Percentiles rank a stretch among this genome's conserved stretches.
These are phyloP conservation scores for Colletes collaris DNA, from an alignment of 2,888 invertebrate species.

Conservation along the genomic window DNA sequence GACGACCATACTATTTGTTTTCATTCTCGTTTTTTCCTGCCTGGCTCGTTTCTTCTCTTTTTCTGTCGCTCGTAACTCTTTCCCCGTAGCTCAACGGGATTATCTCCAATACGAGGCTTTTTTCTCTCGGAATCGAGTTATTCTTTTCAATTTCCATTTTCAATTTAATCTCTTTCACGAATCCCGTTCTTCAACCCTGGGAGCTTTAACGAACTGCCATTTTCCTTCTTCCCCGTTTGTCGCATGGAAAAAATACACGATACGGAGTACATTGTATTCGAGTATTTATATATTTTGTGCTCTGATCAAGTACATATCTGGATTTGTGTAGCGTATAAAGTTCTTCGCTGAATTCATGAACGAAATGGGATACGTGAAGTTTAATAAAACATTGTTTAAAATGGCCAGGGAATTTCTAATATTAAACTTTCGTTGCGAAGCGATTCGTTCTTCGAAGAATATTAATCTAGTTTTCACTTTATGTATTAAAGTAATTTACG, in stretches of 20 bases:
- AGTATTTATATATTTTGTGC: not conserved
- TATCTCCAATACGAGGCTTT: not conserved
- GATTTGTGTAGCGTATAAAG: too few species aligned
- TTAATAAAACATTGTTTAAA: too few species aligned
- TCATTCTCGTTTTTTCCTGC: not conserved
- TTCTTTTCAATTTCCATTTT: conserved; percentile 6
- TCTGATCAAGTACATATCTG: too few species aligned
- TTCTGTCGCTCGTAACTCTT: not conserved
- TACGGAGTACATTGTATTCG: not conserved
- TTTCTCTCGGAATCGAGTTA: not conserved
- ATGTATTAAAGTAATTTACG: too few species aligned
- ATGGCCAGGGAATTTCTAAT: too few species aligned
- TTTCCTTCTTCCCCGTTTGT: not conserved
- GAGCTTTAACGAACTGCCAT: conserved; percentile 7
- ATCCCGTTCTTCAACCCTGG: not conserved
- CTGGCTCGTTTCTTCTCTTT: too few species aligned
- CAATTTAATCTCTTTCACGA: conserved; percentile 1
- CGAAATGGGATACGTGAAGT: too few species aligned
- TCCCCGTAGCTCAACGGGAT: not conserved
- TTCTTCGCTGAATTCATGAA: too few species aligned
- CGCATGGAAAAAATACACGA: not conserved
- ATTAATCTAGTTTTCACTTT: too few species aligned
- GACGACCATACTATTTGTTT: conserved; percentile 1
- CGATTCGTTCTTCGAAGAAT: too few species aligned
- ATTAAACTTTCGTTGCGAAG: too few species aligned